Evolutionary conservation across 23 tunicate species (phyloP).

Genomic region (Styela plicata): DNA sequence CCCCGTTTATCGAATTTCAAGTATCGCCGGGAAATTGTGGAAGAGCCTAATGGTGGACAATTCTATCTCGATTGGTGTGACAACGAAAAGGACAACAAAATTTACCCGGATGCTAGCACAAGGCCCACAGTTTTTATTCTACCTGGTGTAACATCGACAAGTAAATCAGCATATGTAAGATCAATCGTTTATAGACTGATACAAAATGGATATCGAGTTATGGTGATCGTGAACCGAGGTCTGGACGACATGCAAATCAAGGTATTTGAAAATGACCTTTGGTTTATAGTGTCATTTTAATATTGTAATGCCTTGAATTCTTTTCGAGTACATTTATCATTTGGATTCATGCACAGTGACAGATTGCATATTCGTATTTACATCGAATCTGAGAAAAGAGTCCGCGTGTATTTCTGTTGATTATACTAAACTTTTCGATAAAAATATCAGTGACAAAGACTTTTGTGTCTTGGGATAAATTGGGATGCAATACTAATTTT

Average conservation of each 20-base stretch:
- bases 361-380: too few relatives aligned
- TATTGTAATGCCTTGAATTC: too few relatives aligned
- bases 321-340: too few relatives aligned
- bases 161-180: slow-evolving; percentile 2
- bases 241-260: slow-evolving; percentile 1
- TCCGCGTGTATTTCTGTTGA: too few relatives aligned
- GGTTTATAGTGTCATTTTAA: too few relatives aligned
- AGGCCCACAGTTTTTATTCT: slow-evolving; percentile 23
- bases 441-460: too few relatives aligned
- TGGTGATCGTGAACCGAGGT: slow-evolving; percentile 21
- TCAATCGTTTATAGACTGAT: slow-evolving; percentile 6
- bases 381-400: too few relatives aligned
- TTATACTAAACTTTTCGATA: too few relatives aligned
- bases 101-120: background rate
- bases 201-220: slow-evolving; percentile 16
- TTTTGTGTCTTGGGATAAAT: too few relatives aligned
- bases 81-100: background rate
- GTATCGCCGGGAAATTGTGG: slow-evolving; percentile 10
- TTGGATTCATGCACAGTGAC: too few relatives aligned
- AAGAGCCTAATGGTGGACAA: background rate
- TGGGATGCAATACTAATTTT: too few relatives aligned
- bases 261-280: too few relatives aligned
- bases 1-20: slow-evolving; percentile 4
- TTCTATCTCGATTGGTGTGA: slow-evolving; percentile 23
- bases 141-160: slow-evolving; percentile 27